Base-by-base conservation (phyloP, 2,113 vertebrate species). In the Lophochroa leadbeateri region DNA sequence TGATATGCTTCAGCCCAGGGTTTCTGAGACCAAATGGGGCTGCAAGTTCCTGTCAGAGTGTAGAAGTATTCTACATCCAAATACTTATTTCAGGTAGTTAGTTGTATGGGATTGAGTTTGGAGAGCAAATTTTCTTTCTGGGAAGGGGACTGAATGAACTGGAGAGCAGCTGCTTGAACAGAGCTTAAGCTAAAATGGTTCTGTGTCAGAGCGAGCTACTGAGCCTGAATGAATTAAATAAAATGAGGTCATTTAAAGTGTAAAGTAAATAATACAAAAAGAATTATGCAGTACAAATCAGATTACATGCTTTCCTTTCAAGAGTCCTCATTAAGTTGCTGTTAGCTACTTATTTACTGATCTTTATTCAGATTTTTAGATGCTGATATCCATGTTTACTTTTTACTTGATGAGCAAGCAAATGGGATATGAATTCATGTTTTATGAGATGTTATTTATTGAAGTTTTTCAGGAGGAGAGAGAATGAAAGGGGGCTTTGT, bases 201-300 rank as follows among this genome's bases (percentile, higher is more conserved):
- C 72, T 90, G 44, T 81, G 79, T 91, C 43, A 24, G 60, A 86
- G 33, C 41, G 39, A 94, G 41, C 39, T 70, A 55, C 47, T 71
- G 79, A 88, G 67, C 60, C 52, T 90, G 74, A 79, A 90, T 75
- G 55, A 35, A 69, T 84, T 92, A 87, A 86, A 87, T 65, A 69
- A 88, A 96, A 88, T 82, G 50, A 92, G 67, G 83, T 89, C 25
- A 86, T 78, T 88, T 88, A 39, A 89, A 91, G 60, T 95, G 57
- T 82, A 88, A 92, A 82, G 89, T 94, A 90, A 95, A 95, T 87
- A 84, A 79, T 91, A 85, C 58, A 92, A 82, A 77, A 94, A 86
- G 27, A 97, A 78, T 94, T 86, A 91, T 44, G 65, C 74, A 71
- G 61, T 95, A 89, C 94, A 95, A 88, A 86, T 96, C 67, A 86